Conservation (phyloP, 2,113 vertebrate species). For the Ochotona curzoniae region DNA sequence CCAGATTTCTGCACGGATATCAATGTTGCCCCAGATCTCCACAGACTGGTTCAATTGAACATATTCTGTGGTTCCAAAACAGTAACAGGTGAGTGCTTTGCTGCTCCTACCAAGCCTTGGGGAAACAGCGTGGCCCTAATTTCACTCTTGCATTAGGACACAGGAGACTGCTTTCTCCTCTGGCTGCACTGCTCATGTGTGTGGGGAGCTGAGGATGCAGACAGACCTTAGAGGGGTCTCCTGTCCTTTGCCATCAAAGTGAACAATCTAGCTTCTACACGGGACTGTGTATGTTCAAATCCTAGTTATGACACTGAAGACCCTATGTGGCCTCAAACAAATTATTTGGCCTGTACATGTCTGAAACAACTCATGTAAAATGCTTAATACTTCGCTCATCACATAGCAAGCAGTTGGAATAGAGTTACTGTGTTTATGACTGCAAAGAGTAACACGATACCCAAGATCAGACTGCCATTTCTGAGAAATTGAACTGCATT, state of each 20-base stretch:
- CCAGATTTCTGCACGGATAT: not conserved
- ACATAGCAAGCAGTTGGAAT: not conserved
- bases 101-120: not conserved
- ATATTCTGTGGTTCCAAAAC: not conserved
- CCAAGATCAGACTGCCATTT: not conserved
- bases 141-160: not conserved
- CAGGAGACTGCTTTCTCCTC: not conserved
- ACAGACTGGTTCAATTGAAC: not conserved
- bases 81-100: not conserved
- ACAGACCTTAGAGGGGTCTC: not conserved
- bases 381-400: not conserved
- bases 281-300: not conserved
- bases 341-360: not conserved
- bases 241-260: not conserved
- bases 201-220: not conserved
- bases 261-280: not conserved
- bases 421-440: constrained; percentile 22
- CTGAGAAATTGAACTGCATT: not conserved
- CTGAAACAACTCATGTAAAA: not conserved
- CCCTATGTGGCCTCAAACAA: not conserved
- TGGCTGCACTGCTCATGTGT: not conserved
- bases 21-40: not conserved
- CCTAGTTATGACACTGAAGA: not conserved
- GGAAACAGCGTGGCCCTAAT: not conserved
- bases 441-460: not conserved